Percentiles rank a stretch among this genome's conserved stretches.
These are phyloP conservation scores for Plectropomus leopardus DNA, from an alignment of 2,113 vertebrate genomes.

Conservation along the genomic window DNA sequence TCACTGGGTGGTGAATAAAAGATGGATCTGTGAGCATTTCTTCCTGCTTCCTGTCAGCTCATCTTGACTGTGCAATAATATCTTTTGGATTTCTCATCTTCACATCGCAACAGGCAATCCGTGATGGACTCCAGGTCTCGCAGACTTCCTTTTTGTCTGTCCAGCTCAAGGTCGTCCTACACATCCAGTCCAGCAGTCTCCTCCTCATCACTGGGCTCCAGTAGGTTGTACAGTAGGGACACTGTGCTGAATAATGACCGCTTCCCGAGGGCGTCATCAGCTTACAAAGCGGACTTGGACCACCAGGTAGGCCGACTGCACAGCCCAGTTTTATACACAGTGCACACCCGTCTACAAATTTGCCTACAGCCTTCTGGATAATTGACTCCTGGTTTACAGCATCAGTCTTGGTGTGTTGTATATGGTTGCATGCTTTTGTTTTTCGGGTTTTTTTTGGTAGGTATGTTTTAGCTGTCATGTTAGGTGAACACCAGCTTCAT, in stretches of 20 bases:
- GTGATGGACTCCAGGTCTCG: conserved; percentile 95
- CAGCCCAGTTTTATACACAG: background rate
- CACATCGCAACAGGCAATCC: conserved; percentile 46
- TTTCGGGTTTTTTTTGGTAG: too few species aligned
- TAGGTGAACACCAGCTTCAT: background rate
- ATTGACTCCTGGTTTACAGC: background rate
- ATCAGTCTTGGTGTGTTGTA: background rate
- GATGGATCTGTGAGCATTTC: background rate
- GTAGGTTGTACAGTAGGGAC: conserved; percentile 81
- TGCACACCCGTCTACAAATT: background rate
- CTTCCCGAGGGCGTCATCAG: conserved; percentile 85
- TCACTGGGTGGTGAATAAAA: background rate
- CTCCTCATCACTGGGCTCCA: conserved; percentile 76
- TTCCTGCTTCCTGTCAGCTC: background rate
- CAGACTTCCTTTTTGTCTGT: conserved; percentile 91
- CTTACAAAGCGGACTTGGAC: conserved; percentile 89
- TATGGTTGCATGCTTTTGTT: too few species aligned
- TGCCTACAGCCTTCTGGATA: background rate
- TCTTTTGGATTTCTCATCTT: background rate
- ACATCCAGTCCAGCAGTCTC: conserved; percentile 66
- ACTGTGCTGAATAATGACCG: conserved; percentile 84
- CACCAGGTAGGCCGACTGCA: conserved; percentile 87
- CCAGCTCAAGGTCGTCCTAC: conserved; percentile 82
- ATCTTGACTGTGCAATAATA: background rate
- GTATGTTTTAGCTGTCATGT: background rate